A percentile compares a stretch with the other conserved stretches of the same genome.
Conservation (phyloP, 2,888 invertebrate genomes). For the Tenthredo mesomela region DNA sequence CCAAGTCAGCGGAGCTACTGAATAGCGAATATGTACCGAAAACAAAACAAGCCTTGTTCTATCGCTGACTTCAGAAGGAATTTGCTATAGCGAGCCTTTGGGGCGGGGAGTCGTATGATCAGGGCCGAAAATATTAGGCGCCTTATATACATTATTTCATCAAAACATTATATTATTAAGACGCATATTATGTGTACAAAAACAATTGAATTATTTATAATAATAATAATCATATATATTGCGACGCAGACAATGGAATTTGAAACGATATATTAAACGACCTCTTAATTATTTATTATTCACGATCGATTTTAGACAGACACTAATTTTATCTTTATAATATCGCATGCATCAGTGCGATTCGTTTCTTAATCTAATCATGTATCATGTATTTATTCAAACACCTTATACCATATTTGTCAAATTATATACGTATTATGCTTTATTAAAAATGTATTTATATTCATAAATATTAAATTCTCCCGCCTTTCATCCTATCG, state of each 20-base stretch:
- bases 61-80: slow-evolving; percentile 29
- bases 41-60: slow-evolving; percentile 45
- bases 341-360: not conserved
- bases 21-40: slow-evolving; percentile 42
- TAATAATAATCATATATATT: not conserved
- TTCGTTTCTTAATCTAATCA: not conserved
- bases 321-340: not conserved
- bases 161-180: not conserved
- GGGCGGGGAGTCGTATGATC: not conserved
- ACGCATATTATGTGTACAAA: not conserved
- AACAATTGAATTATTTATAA: not conserved
- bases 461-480: slow-evolving; percentile 15
- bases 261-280: too few relatives aligned
- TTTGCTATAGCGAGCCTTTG: not conserved
- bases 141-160: not conserved
- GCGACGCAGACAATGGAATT: not conserved
- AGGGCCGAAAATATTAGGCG: slow-evolving; percentile 37
- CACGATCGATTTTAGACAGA: not conserved
- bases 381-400: not conserved
- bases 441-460: not conserved
- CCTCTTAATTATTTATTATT: not conserved
- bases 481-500: not conserved
- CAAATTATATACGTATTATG: not conserved
- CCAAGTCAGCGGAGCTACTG: slow-evolving; percentile 47
- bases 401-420: not conserved